Evolutionary conservation across 2,113 vertebrate genomes (phyloP).

Genomic region (Lepidothrix coronata): DNA sequence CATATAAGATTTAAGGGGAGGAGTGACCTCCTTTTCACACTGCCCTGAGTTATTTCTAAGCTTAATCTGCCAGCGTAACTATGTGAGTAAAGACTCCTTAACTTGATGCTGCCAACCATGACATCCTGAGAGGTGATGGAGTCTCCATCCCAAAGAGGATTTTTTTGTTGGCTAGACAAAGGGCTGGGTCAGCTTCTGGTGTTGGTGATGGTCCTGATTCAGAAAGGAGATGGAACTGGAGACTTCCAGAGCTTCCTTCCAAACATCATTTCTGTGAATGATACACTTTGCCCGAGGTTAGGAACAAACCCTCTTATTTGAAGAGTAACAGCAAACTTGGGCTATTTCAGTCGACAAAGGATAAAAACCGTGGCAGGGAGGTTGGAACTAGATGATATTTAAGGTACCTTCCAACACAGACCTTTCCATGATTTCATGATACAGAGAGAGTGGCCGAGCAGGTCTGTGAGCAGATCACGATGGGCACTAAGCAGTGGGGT

Average conservation of each 20-base stretch:
- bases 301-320: background rate
- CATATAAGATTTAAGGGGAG: background rate
- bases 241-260: background rate
- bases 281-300: background rate
- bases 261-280: background rate
- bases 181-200: background rate
- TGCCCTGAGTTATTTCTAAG: background rate
- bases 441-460: background rate
- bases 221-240: background rate
- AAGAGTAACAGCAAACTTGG: background rate
- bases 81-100: background rate
- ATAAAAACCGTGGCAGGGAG: background rate
- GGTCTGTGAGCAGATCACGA: background rate
- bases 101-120: background rate
- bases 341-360: background rate
- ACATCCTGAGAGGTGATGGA: background rate
- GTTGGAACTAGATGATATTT: background rate
- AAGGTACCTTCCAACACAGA: background rate
- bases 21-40: background rate
- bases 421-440: background rate
- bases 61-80: background rate
- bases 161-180: background rate
- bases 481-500: background rate
- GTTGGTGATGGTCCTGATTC: background rate
- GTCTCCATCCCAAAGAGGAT: background rate